Evolutionary conservation across 2,888 invertebrate genomes (phyloP).

Genomic region (Mythimna ferrago): DNA sequence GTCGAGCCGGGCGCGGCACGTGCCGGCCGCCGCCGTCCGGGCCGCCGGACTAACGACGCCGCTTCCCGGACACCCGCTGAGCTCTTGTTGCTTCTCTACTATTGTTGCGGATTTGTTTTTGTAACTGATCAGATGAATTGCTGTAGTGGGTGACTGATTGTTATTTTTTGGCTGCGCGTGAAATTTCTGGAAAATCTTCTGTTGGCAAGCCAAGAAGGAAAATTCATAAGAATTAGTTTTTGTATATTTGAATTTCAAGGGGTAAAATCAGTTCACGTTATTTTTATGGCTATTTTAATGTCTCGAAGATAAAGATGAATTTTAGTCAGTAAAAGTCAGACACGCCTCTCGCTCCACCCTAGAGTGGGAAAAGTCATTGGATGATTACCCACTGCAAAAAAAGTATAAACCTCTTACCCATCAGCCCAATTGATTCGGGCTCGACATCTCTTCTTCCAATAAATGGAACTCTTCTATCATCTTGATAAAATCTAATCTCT

Average conservation of each 20-base stretch:
- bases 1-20: constrained; percentile 62
- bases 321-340: no score
- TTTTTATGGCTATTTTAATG: neutral
- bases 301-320: no score
- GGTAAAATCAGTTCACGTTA: neutral
- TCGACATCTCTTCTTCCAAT: neutral
- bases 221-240: neutral
- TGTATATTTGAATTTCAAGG: neutral
- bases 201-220: neutral
- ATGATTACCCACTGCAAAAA: no score
- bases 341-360: no score
- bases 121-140: constrained; percentile 32
- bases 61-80: constrained; percentile 81
- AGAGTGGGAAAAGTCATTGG: no score
- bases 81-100: constrained; percentile 61
- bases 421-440: neutral
- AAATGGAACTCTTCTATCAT: neutral
- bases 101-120: constrained; percentile 63
- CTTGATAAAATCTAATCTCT: neutral
- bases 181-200: no score
- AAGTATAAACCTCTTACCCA: neutral
- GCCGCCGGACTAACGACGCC: constrained; percentile 73
- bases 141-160: neutral
- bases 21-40: constrained; percentile 54
- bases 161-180: neutral